These are phyloP conservation scores for Hozukius guyotensis DNA, from an alignment of 2,797 vertebrate species.

Conservation along the genomic window DNA sequence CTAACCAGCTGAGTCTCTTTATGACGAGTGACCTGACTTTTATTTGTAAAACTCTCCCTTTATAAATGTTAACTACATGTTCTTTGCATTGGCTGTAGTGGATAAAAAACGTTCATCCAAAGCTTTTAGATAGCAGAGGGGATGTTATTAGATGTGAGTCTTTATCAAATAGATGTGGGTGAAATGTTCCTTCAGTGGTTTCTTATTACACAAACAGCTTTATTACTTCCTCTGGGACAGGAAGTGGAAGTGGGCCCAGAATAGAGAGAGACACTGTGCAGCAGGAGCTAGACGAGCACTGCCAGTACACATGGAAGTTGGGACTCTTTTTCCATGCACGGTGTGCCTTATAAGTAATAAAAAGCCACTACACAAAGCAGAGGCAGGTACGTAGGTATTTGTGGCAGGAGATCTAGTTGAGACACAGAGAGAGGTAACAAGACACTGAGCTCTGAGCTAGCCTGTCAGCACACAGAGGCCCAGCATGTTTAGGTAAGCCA, in stretches of 20 bases:
- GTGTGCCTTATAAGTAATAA: not conserved
- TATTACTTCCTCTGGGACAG: slow-evolving; percentile 60
- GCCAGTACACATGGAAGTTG: not conserved
- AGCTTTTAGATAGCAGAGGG: not conserved
- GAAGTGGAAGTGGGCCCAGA: slow-evolving; percentile 39
- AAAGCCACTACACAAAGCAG: not conserved
- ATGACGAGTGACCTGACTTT: not conserved
- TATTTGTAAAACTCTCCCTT: not conserved
- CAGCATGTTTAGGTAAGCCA: slow-evolving; percentile 54
- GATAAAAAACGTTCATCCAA: not conserved
- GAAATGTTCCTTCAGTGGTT: not conserved
- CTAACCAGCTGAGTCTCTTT: not conserved
- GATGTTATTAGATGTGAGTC: not conserved
- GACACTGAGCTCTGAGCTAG: slow-evolving; percentile 47
- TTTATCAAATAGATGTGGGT: not conserved
- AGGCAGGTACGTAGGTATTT: slow-evolving; percentile 1
- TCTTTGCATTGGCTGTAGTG: not conserved
- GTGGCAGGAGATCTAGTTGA: slow-evolving; percentile 17
- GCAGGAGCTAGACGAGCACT: not conserved
- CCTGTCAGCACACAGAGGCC: slow-evolving; percentile 56
- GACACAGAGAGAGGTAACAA: slow-evolving; percentile 38
- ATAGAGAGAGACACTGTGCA: not conserved
- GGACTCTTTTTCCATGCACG: not conserved
- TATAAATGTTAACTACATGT: not conserved
- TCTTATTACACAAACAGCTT: slow-evolving; percentile 43